Conservation (phyloP, 2,113 vertebrate genomes). For the Danio rerio region DNA sequence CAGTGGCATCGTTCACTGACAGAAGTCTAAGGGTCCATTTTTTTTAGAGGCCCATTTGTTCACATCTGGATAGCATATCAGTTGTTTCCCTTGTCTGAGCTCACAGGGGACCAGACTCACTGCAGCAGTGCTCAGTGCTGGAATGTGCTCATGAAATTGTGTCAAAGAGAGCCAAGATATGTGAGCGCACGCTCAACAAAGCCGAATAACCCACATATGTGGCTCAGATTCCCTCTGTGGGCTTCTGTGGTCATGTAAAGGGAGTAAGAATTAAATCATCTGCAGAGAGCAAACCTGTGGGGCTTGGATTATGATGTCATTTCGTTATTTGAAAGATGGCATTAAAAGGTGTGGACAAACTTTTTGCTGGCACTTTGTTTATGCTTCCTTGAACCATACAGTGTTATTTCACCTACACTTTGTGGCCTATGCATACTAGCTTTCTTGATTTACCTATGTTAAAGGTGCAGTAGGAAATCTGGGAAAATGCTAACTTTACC, state of each 20-base stretch:
- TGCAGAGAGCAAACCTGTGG: conserved; percentile 33
- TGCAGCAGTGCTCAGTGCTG: conserved; percentile 32
- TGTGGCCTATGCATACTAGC: too few species aligned
- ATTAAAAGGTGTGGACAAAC: background rate
- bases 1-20: conserved; percentile 30
- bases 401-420: too few species aligned
- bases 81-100: conserved; percentile 9
- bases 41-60: conserved; percentile 33
- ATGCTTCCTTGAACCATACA: too few species aligned
- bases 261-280: conserved; percentile 43
- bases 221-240: conserved; percentile 24
- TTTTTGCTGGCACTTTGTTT: background rate
- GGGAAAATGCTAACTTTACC: too few species aligned
- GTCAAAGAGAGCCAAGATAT: conserved; percentile 33
- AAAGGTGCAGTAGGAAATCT: too few species aligned
- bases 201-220: conserved; percentile 37
- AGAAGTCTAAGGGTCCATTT: background rate
- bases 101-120: conserved; percentile 36
- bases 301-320: background rate
- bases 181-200: conserved; percentile 28
- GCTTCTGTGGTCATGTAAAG: conserved; percentile 19
- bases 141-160: conserved; percentile 52
- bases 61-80: conserved; percentile 58
- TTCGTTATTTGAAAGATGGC: background rate
- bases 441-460: too few species aligned